Evolutionary conservation across 2,888 invertebrate genomes (phyloP).

Genomic region (Heliothis peltigera): DNA sequence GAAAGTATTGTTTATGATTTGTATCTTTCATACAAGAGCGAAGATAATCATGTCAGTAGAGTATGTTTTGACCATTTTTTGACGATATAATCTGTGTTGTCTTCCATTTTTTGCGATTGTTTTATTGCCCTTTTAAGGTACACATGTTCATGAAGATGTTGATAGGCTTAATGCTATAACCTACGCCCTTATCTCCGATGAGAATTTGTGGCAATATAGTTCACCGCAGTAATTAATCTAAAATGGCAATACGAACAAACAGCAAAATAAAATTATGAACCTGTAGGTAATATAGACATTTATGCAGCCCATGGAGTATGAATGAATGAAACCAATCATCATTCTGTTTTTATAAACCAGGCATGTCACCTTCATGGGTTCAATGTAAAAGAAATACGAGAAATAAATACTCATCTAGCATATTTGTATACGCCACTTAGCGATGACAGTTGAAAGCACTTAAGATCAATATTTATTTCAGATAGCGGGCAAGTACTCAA

Average conservation of each 20-base stretch:
- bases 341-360: neutral
- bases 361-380: slow-evolving; percentile 11
- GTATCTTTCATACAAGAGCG: no score
- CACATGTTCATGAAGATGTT: slow-evolving; percentile 19
- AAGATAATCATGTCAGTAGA: no score
- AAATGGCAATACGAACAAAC: neutral
- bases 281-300: neutral
- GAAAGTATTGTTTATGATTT: no score
- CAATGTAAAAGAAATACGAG: slow-evolving; percentile 23
- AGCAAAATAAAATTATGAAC: no score
- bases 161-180: slow-evolving; percentile 17
- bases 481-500: slow-evolving; percentile 46
- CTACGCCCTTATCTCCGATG: slow-evolving; percentile 21
- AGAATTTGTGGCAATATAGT: slow-evolving; percentile 5
- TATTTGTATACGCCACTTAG: slow-evolving; percentile 13
- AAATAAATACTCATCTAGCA: slow-evolving; percentile 9
- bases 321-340: neutral
- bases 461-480: slow-evolving; percentile 46
- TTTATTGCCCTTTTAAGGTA: neutral
- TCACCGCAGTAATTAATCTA: slow-evolving; percentile 6
- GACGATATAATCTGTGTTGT: neutral
- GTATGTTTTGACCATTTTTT: neutral
- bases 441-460: slow-evolving; percentile 20
- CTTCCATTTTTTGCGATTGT: neutral
- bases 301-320: neutral